Base-by-base conservation (phyloP, 2,888 invertebrate genomes). In the Pelosia muscerda region DNA sequence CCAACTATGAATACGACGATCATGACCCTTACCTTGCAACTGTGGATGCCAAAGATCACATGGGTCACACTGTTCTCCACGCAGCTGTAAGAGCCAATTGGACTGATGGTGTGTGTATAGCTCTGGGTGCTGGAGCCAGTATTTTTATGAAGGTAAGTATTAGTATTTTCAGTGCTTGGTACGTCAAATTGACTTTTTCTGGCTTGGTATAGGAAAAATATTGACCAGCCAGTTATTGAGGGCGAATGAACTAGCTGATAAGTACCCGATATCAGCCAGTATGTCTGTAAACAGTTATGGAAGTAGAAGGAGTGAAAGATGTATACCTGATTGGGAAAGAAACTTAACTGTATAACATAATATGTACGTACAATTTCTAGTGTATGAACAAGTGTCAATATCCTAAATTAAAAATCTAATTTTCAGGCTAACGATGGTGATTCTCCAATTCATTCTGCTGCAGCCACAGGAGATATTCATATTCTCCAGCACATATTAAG, bases 121-220 rank as follows among this genome's bases (percentile, higher is more conserved):
- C 95, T 34, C 76, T 95, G 28, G 91, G 93, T 75, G 89, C 92
- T n/a, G 92, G 92, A 6, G 93, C 95, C 53, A 89, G 92, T 77
- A 86, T 95, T n/a, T 87, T 84, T n/a, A 77, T 88, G 57, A 76
- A 74, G 75, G 83, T 83, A 69, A 10, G 31, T 31, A 13, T 38
- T 23, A 22, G n/a, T 13, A 11, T 34, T 11, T 28, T 34, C 8
- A 11, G 22, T 56, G 5, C 15, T 25, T 22, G n/a, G 22, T 10
- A 22, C 5, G 11, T 26, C 11, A 23, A 55, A 22, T 9, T 23
- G 23, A 11, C 11, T 19, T 5, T 2, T 26, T 4, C 28, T n/a
- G 10, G 11, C n/a, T n/a, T n/a, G n/a, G n/a, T n/a, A n/a, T n/a
- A n/a, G n/a, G n/a, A n/a, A n/a, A n/a, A n/a, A n/a, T n/a, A n/a